These are phyloP conservation scores for Hylaea fasciaria DNA, from an alignment of 2,888 invertebrate species.

Conservation along the genomic window DNA sequence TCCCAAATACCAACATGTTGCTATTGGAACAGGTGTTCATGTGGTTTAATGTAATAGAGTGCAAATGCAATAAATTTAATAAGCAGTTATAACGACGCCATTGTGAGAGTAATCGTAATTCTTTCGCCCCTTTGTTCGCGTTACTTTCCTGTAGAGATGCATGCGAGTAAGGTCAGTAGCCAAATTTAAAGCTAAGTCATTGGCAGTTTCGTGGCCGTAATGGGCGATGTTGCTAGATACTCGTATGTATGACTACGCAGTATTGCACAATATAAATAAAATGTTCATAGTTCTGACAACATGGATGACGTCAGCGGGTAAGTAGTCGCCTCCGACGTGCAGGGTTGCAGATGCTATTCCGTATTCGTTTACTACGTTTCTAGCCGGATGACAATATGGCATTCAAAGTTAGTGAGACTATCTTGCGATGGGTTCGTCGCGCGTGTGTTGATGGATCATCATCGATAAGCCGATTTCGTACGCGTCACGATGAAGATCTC, in stretches of 20 bases:
- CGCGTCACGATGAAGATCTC: no score
- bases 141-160: constrained; percentile 18
- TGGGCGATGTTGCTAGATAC: constrained; percentile 22
- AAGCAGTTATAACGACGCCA: neutral
- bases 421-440: neutral
- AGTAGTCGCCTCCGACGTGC: constrained; percentile 12
- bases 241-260: constrained; percentile 30
- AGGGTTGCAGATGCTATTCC: constrained; percentile 24
- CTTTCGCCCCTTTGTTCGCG: neutral
- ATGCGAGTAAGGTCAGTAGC: constrained; percentile 20
- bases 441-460: no score
- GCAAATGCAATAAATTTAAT: constrained; percentile 1
- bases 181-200: constrained; percentile 15
- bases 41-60: neutral
- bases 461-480: no score
- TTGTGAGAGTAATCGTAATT: constrained; percentile 4
- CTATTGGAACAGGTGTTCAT: constrained; percentile 1
- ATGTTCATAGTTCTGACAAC: constrained; percentile 23
- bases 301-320: constrained; percentile 27
- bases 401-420: no score
- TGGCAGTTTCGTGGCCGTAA: constrained; percentile 12
- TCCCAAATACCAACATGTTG: neutral
- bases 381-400: no score
- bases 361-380: neutral
- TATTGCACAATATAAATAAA: constrained; percentile 31